Evolutionary conservation across 2,797 vertebrate genomes (phyloP), one percentile per base, ranked within the genome.

Genomic region (Acanthornis magna): DNA sequence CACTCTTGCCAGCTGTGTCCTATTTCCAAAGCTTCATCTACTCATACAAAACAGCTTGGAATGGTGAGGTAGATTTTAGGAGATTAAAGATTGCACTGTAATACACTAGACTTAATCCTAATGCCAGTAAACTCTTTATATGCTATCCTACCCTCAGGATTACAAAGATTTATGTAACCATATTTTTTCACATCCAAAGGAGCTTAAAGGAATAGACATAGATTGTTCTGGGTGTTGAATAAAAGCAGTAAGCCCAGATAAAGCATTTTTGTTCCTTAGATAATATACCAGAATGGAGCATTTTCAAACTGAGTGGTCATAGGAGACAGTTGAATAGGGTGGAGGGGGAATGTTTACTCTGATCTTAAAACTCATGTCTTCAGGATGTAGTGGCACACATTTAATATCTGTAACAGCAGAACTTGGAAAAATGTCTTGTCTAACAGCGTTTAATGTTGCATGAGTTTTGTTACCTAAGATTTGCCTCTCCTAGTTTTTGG

Each of bases 91-190:
- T 89, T 89, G 84, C 82, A 14, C 86, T 80, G 88, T 85, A 94
- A 91, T 96, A 94, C 72, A 83, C 71, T 76, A 93, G 47, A 81
- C 84, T 51, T 93, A 95, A 96, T 96, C 79, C 92, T 95, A 95
- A 88, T 94, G 55, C 85, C 38, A 85, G 89, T 96, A 97, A 97
- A 95, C 66, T 89, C 75, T 95, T 96, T 96, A 77, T 80, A 23
- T 50, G 94, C 72, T 91, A 55, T 79, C 45, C 61, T 93, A 86
- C 68, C 71, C 80, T 63, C 88, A 96, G 95, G 90, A 93, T 89
- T 96, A 97, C 89, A 93, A 84, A 96, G 96, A 93, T 97, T 96
- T 97, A 97, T 96, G 89, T 97, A 97, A 95, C 94, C 92, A 93
- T 94, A 92, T 96, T 92, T 96, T 95, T 95, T 81, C 76, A 73